Conservation (phyloP, 1,140 invertebrate genomes). For the Littorina saxatilis region DNA sequence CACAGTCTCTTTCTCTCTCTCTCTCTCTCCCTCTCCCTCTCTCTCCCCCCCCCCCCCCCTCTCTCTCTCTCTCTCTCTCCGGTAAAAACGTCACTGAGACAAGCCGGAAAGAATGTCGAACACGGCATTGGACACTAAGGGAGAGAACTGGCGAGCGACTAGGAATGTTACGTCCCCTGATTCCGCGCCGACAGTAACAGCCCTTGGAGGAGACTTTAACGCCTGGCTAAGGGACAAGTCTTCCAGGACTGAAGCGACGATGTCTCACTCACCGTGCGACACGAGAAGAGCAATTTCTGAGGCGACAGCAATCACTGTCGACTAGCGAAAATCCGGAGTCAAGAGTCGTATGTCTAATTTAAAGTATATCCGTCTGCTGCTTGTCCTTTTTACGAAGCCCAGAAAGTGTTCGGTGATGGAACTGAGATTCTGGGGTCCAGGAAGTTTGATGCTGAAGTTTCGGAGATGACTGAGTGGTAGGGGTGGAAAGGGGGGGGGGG, state of each 20-base stretch:
- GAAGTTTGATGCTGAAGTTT: too few species aligned
- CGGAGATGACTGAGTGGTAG: too few species aligned
- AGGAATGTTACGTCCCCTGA: conserved; percentile 15
- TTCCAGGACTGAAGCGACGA: not conserved
- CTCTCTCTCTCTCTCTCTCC: not conserved
- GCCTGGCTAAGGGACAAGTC: not conserved
- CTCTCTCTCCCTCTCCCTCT: not conserved
- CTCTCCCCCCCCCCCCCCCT: not conserved
- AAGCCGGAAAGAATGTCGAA: not conserved
- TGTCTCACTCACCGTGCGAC: not conserved
- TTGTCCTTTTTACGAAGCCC: too few species aligned
- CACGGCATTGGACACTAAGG: not conserved
- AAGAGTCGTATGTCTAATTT: too few species aligned
- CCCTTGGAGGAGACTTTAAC: not conserved
- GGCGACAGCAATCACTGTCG: not conserved
- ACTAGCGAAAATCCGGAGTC: not conserved
- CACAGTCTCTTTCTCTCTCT: conserved; percentile 25
- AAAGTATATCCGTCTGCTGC: too few species aligned
- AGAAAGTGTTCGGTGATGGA: too few species aligned
- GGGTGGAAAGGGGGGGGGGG: too few species aligned
- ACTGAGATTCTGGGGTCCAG: too few species aligned
- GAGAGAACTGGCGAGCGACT: not conserved
- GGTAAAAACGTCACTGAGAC: not conserved
- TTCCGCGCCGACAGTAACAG: not conserved
- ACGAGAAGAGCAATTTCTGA: not conserved